These are phyloP conservation scores for Hapalemur alaotrensis DNA, from an alignment of 2,797 vertebrate species.

Conservation along the genomic window DNA sequence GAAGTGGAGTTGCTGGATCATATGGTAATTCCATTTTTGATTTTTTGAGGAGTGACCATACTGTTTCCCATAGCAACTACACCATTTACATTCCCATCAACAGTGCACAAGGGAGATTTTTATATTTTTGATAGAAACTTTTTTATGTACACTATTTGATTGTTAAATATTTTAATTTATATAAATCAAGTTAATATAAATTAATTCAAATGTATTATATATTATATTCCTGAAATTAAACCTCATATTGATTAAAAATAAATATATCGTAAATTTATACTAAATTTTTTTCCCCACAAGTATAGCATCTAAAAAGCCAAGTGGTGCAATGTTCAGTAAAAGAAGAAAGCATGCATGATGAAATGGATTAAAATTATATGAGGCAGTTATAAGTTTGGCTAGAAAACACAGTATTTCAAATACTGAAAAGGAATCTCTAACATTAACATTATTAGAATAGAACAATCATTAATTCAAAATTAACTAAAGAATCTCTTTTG, in stretches of 20 bases:
- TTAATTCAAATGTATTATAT: neutral
- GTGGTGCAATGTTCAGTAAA: neutral
- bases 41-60: neutral
- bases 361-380: neutral
- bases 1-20: neutral
- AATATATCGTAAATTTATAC: neutral
- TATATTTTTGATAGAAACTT: neutral
- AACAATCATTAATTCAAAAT: neutral
- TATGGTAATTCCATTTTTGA: neutral
- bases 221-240: neutral
- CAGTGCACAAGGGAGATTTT: neutral
- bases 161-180: neutral
- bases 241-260: neutral
- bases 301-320: neutral
- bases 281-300: neutral
- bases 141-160: neutral
- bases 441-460: neutral
- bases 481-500: neutral
- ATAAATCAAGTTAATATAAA: neutral
- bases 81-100: neutral
- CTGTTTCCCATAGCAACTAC: neutral
- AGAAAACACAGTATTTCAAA: neutral
- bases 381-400: neutral
- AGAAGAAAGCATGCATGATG: neutral
- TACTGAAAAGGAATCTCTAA: neutral